Base-by-base conservation (phyloP, 2,797 vertebrate species). In the Acrocephalus scirpaceus region DNA sequence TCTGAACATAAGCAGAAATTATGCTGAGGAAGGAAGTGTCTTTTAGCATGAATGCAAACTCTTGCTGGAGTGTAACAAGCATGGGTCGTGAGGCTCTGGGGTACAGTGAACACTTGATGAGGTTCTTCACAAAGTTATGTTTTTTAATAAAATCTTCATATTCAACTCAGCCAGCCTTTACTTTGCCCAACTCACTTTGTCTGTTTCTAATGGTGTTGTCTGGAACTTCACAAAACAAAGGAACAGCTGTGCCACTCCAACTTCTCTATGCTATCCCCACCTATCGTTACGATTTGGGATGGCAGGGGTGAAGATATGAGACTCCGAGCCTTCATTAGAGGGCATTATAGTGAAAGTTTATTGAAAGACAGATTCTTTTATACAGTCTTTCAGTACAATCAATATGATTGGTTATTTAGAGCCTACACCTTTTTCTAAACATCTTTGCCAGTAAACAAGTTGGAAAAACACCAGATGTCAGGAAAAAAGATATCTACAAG, bases 251-350 rank as follows among this genome's bases (percentile, higher is more conserved):
- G 58, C 36, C 57, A 51, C 29, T n/a, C 17, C 20, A 53, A 2
- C 0, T 2, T 9, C 5, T 77, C 58, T 73, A 66, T 16, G 10
- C n/a, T 5, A 2, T 50, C 32, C 16, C 34, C 48, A 47, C 38
- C 38, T 38, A 38, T 38, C 11, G 38, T 38, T 11, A 38, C 38
- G 11, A 38, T 38, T 38, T 38, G 38, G 38, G 38, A 38, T 38
- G 38, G 38, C 38, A 38, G 38, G 38, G 38, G 11, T 38, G 11
- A 38, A 38, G 38, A 38, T 12, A 38, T 11, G 38, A 11, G 38
- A 38, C 38, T 38, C 38, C 11, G 38, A 38, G 38, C 38, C 38
- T 38, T 38, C 38, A 38, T 11, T 38, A 11, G 38, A 38, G 38
- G 38, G 38, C 38, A 38, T 38, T 38, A 38, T 38, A 38, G 38